phyloP scores from a whole-genome alignment of 2,113 vertebrate genomes.

The Scophthalmus maximus region DNA sequence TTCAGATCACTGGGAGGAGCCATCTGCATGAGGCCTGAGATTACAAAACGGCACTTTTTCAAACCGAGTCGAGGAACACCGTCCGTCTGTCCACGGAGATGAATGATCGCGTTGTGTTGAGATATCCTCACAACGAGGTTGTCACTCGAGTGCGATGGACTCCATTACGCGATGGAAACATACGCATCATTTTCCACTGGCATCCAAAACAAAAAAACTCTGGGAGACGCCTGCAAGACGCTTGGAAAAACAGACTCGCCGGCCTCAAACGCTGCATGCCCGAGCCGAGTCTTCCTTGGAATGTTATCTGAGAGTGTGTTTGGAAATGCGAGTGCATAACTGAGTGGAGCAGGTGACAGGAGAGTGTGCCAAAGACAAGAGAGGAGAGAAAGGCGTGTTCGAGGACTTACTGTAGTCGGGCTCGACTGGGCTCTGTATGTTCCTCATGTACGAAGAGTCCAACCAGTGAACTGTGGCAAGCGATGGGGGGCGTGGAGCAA shows the following conservation, averaged over 20 bases:
- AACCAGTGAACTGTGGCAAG: conserved; percentile 47
- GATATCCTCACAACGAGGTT: conserved; percentile 23
- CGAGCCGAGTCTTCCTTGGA: conserved; percentile 56
- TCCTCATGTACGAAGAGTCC: conserved; percentile 66
- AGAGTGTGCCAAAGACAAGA: conserved; percentile 52
- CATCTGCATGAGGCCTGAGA: conserved; percentile 21
- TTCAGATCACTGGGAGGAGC: conserved; percentile 22
- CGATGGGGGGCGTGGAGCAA: conserved; percentile 20
- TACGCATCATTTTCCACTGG: conserved; percentile 64
- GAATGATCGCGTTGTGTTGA: not conserved
- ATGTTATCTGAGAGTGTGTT: conserved; percentile 65
- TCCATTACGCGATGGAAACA: conserved; percentile 59
- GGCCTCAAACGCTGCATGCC: conserved; percentile 46
- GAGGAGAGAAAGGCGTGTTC: conserved; percentile 4
- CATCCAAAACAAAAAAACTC: conserved; percentile 3
- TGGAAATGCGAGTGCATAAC: conserved; percentile 56
- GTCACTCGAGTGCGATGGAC: conserved; percentile 20
- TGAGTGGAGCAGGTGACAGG: conserved; percentile 68
- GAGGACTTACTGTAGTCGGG: conserved; percentile 64
- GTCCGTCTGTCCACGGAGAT: not conserved
- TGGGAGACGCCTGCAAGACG: conserved; percentile 33
- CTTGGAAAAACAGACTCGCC: conserved; percentile 56
- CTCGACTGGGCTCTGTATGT: conserved; percentile 66
- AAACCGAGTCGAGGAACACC: conserved; percentile 17
- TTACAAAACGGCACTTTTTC: conserved; percentile 25